Base-by-base conservation (phyloP, 1,140 invertebrate genomes). In the Ceratina calcarata region DNA sequence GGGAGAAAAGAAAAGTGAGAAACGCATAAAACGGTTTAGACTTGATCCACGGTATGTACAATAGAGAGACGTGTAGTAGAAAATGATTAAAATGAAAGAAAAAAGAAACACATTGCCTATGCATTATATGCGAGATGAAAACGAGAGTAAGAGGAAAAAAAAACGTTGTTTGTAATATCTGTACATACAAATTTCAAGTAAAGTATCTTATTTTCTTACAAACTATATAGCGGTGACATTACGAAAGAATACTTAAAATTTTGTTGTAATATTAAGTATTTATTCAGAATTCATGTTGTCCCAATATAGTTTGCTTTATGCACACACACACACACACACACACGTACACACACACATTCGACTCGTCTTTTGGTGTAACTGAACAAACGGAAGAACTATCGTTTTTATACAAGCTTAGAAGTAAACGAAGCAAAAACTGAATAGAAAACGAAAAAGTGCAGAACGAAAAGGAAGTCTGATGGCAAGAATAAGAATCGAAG, bases 141-240 rank as follows among this genome's bases (percentile, higher is more conserved):
- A 27, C 20, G 65, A 67, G 20, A 22, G 32, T 45, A 53, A 49
- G n/a, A 66, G n/a, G 37, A 18, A 27, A 32, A 67, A 53, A 76
- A 80, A 87, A 85, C 71, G 83, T 88, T 85, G 82, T 89, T 89
- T 91, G 89, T 91, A 91, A 91, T 89, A 91, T 88, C 89, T 91
- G 90, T 91, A 91, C 82, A 91, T 91, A 91, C 83, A 90, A 88
- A 88, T 89, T 86, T 90, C 86, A 90, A 90, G 87, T 89, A 89
- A 91, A 91, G 67, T 86, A 89, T 91, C 85, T 91, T 91, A 91
- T 91, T 91, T 91, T 91, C 91, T 84, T 90, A 90, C 88, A 88
- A 90, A 91, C 84, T 88, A 88, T 89, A 88, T 86, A 90, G 87
- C 61, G 90, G 84, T 87, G 87, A 89, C 86, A 89, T 86, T 85